Evolutionary conservation across 2,797 vertebrate species (phyloP).

Genomic region (Epinephelus awoara): DNA sequence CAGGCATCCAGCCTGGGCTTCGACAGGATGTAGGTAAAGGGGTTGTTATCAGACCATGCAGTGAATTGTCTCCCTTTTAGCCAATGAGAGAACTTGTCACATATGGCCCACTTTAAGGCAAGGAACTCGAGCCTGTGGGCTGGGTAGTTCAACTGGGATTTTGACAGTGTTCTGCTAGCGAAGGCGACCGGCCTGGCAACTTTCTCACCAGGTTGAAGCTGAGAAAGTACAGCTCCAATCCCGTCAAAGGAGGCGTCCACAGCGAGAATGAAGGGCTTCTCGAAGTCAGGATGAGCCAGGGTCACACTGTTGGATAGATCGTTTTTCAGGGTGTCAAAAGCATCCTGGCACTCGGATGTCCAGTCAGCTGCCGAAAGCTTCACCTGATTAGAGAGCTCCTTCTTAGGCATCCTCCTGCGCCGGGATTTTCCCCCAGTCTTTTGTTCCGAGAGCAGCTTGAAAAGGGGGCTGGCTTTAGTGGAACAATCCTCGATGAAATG

Average conservation of each 20-base stretch:
- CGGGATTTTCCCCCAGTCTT: background rate
- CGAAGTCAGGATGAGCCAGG: background rate
- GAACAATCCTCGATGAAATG: background rate
- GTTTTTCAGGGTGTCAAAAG: background rate
- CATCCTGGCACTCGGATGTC: background rate
- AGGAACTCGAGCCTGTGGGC: too few species aligned
- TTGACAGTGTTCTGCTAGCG: background rate
- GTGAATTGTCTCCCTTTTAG: constrained; percentile 3
- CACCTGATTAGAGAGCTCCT: background rate
- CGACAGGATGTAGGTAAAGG: constrained; percentile 2
- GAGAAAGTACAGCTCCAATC: constrained; percentile 4
- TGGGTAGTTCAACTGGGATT: constrained; percentile 8
- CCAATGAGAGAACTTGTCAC: constrained; percentile 16
- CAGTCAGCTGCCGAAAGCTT: background rate
- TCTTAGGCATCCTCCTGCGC: background rate
- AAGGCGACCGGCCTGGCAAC: background rate
- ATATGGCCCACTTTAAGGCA: constrained; percentile 8
- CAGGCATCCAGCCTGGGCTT: constrained; percentile 13
- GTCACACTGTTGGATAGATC: background rate
- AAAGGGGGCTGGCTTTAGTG: background rate
- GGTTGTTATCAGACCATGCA: constrained; percentile 12
- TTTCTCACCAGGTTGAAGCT: background rate
- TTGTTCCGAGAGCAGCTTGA: background rate
- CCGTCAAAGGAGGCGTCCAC: background rate
- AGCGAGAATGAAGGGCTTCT: background rate